Base-by-base conservation (phyloP, 2,888 invertebrate species). In the Zootermopsis nevadensis region DNA sequence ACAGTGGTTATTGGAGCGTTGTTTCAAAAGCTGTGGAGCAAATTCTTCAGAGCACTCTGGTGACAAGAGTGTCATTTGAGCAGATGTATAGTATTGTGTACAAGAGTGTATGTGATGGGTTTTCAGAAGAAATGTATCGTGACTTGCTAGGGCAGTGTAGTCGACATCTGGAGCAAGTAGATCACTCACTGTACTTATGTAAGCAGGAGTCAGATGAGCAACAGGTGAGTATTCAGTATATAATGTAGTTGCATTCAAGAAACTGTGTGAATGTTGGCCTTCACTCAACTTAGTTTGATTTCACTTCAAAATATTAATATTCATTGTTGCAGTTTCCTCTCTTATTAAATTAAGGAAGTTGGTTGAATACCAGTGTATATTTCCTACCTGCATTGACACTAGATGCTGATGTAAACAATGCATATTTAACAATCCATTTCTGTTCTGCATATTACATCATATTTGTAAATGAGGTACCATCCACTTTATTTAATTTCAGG, bases 1-100 rank as follows among this genome's bases (percentile, higher is more conserved):
- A 79, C n/a, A 24, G 30, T 15, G 79, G 35, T n/a, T 85, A 83
- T 33, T 85, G 85, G 85, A 67, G 33, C 22, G 67, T 76, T 1
- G 79, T 85, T 22, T 84, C 85, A 6, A 84, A 84, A 60, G 84
- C 83, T 33, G 83, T 85, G 27, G 83, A 81, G 19, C 80, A 85
- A 42, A 85, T 85, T 74, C 76, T 85, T 6, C 42, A 83, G 31
- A 79, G 79, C 60, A 83, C 82, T 22, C 77, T 80, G 19, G 77
- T 74, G 19, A 82, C 80, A 7, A 67, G 82, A n/a, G 83, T 85
- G n/a, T 83, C 83, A 15, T 85, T 85, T 84, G 85, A 85, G 60
- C 84, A 84, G 53, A 77, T 85, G 81, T 85, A 85, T 76, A 83
- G 83, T 31, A 82, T 84, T n/a, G 85, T 85, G 4, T 85, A 85